A percentile compares a stretch with the other conserved stretches of the same genome.
Evolutionary conservation across 2,797 vertebrate genomes (phyloP).

Genomic region (Cryptoblepharus egeriae): DNA sequence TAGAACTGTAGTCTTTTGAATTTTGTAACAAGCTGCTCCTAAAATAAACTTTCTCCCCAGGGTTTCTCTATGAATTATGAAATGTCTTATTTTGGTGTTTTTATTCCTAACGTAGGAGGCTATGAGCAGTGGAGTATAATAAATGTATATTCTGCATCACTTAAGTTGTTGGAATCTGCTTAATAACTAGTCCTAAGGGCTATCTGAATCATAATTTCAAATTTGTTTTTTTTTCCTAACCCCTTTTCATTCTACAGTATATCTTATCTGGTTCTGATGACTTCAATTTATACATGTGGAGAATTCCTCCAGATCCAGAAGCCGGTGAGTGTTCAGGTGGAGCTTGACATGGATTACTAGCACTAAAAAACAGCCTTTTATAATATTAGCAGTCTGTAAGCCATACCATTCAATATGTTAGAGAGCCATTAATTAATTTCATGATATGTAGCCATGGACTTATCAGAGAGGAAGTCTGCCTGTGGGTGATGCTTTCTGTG

Average conservation of each 20-base stretch:
- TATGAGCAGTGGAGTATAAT: background rate
- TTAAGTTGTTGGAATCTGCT: background rate
- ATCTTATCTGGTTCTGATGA: constrained; percentile 98
- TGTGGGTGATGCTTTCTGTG: too few relatives aligned
- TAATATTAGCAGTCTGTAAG: background rate
- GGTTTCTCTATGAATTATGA: background rate
- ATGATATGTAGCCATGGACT: background rate
- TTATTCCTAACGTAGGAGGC: background rate
- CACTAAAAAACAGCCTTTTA: background rate
- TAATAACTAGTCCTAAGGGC: too few relatives aligned
- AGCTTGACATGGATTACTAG: fast-evolving
- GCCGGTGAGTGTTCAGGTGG: constrained; percentile 82
- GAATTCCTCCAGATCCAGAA: constrained; percentile 95
- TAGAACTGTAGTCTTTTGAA: background rate
- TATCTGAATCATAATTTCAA: constrained; percentile 1
- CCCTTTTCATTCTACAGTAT: constrained; percentile 87
- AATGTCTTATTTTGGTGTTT: background rate
- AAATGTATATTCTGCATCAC: background rate
- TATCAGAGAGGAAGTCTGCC: background rate
- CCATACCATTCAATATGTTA: background rate
- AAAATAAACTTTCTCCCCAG: background rate
- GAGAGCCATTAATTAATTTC: background rate
- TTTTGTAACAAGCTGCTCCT: background rate
- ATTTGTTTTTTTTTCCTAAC: constrained; percentile 62
- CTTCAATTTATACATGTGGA: constrained; percentile 99